These are phyloP conservation scores for Amblyopsis hoosieri DNA, from an alignment of 2,797 vertebrate species.

Conservation along the genomic window DNA sequence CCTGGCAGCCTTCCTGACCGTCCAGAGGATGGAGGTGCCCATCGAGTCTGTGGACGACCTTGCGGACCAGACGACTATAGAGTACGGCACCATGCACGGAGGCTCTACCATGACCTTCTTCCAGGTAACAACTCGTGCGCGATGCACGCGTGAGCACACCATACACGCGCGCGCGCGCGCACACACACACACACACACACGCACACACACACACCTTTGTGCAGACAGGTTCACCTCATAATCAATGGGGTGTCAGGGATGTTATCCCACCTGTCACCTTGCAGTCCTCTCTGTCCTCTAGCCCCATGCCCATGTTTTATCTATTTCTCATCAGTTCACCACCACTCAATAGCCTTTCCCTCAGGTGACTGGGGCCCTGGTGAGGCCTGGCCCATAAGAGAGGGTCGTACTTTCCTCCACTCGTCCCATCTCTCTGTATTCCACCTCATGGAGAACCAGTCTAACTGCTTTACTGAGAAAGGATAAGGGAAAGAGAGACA, in stretches of 20 bases:
- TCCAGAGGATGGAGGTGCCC: conserved; percentile 97
- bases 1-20: conserved; percentile 96
- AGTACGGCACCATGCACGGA: conserved; percentile 96
- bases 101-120: conserved; percentile 99
- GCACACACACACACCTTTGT: conserved; percentile 6
- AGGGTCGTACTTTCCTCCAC: conserved; percentile 30
- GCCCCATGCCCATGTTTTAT: conserved; percentile 49
- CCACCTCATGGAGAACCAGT: conserved; percentile 41
- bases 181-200: conserved; percentile 6
- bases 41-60: conserved; percentile 98
- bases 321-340: conserved; percentile 55
- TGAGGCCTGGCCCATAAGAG: conserved; percentile 20
- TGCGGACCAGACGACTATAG: conserved; percentile 96
- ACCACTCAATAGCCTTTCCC: conserved; percentile 54
- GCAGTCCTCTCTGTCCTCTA: conserved; percentile 49
- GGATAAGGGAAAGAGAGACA: conserved; percentile 29
- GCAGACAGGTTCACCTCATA: conserved; percentile 8
- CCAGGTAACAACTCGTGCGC: conserved; percentile 80
- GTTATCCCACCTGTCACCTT: conserved; percentile 50
- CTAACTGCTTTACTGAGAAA: conserved; percentile 1
- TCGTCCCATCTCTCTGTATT: conserved; percentile 34
- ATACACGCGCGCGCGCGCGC: not conserved
- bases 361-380: conserved; percentile 26
- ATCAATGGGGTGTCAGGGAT: conserved; percentile 47
- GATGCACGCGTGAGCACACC: not conserved